phyloP scores from a whole-genome alignment of 2,797 vertebrate genomes.

The Gymnoscopelus microlampas region DNA sequence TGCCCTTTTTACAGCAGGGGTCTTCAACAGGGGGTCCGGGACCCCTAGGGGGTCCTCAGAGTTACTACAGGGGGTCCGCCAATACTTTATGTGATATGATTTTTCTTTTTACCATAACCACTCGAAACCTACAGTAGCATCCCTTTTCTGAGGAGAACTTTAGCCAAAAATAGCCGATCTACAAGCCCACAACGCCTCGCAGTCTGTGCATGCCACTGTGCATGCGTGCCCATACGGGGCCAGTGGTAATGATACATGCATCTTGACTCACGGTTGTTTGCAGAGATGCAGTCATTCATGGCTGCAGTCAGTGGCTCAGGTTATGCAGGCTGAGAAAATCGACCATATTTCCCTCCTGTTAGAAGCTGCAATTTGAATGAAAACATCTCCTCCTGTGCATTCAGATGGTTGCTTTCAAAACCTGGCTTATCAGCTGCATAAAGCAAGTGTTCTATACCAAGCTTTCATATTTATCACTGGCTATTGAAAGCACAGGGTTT shows the following conservation, averaged over 20 bases:
- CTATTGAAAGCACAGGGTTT: conserved; percentile 4
- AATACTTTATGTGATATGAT: no score
- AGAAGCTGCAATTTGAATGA: conserved; percentile 3
- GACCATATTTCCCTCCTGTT: conserved; percentile 20
- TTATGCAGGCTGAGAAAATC: conserved; percentile 30
- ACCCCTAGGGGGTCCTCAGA: no score
- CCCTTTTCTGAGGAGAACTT: no score
- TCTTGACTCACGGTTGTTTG: conserved; percentile 26
- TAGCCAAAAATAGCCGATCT: no score
- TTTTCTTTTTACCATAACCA: no score
- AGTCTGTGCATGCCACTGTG: no score
- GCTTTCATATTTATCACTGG: conserved; percentile 38
- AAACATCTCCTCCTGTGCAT: neutral
- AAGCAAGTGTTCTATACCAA: conserved; percentile 20
- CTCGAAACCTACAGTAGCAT: no score
- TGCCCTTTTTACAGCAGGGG: no score
- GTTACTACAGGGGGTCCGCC: no score
- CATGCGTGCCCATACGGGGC: neutral
- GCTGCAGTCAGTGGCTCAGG: conserved; percentile 12
- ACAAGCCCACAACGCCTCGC: no score
- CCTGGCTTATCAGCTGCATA: conserved; percentile 11
- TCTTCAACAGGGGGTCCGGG: no score
- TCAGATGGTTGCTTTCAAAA: conserved; percentile 12
- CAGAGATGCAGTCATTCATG: conserved; percentile 20
- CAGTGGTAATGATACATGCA: neutral